Conservation (phyloP, 2,797 vertebrate genomes). For the Micromesistius poutassou region DNA sequence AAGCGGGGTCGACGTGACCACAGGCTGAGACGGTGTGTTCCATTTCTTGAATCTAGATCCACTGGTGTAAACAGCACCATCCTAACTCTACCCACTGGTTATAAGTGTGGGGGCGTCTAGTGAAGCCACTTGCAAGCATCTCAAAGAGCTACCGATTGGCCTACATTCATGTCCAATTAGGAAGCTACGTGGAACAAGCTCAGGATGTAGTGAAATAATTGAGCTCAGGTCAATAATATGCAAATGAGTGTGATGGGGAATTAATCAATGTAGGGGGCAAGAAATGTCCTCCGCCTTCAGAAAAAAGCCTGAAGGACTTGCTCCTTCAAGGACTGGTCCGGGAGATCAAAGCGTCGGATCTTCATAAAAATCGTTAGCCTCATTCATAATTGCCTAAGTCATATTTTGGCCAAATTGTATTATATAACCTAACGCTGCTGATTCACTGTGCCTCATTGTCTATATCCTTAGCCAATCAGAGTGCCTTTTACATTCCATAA, state of each 20-base stretch:
- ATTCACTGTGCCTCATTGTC: no score
- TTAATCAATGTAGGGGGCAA: not conserved
- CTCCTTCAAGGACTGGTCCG: not conserved
- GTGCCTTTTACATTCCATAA: no score
- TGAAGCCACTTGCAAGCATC: not conserved
- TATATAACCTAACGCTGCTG: no score
- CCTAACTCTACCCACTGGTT: not conserved
- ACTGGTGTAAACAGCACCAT: not conserved
- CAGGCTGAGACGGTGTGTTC: not conserved
- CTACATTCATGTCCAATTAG: not conserved
- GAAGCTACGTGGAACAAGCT: not conserved
- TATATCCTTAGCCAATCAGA: no score
- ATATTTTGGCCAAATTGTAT: no score
- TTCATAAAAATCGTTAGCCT: no score
- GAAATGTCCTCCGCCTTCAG: not conserved
- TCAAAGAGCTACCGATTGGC: not conserved
- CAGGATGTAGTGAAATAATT: not conserved
- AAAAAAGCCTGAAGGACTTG: not conserved
- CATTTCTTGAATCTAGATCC: not conserved
- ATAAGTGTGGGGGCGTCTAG: not conserved
- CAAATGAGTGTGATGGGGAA: not conserved
- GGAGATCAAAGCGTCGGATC: no score
- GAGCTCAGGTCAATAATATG: not conserved
- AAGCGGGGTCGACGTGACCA: not conserved
- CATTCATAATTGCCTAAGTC: no score